Conservation (phyloP, 2,888 invertebrate genomes). For the Tenthredo livida region DNA sequence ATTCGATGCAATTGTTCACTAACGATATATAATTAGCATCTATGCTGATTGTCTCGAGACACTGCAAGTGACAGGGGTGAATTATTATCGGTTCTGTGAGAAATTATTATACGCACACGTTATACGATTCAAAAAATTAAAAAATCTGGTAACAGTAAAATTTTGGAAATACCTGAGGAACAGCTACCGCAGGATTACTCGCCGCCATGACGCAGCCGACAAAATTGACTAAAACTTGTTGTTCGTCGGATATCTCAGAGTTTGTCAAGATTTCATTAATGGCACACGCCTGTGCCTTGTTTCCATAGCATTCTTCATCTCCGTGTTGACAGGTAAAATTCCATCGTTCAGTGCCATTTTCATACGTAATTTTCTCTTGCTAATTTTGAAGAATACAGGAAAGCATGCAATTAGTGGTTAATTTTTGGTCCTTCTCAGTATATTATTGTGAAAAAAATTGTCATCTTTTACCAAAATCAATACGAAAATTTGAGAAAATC, state of each 20-base stretch:
- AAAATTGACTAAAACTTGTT: slow-evolving; percentile 66
- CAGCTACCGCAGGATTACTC: slow-evolving; percentile 64
- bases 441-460: too few species aligned
- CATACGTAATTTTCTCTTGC: background rate
- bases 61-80: slow-evolving; percentile 70
- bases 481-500: too few species aligned
- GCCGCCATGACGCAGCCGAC: slow-evolving; percentile 77
- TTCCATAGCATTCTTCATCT: slow-evolving; percentile 78
- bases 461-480: too few species aligned
- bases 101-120: background rate
- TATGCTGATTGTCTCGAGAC: slow-evolving; percentile 69
- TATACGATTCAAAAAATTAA: background rate
- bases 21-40: slow-evolving; percentile 58
- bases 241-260: slow-evolving; percentile 58
- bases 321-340: slow-evolving; percentile 80
- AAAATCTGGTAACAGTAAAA: background rate
- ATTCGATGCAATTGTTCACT: slow-evolving; percentile 69
- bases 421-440: too few species aligned
- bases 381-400: background rate
- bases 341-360: slow-evolving; percentile 66
- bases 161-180: slow-evolving; percentile 65
- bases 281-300: slow-evolving; percentile 79
- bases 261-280: slow-evolving; percentile 71
- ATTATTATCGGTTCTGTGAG: background rate
- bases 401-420: too few species aligned